A percentile compares a stretch with the other conserved stretches of the same genome.
phyloP scores from a whole-genome alignment of 2,888 invertebrate genomes.

The Pilophorus perplexus region DNA sequence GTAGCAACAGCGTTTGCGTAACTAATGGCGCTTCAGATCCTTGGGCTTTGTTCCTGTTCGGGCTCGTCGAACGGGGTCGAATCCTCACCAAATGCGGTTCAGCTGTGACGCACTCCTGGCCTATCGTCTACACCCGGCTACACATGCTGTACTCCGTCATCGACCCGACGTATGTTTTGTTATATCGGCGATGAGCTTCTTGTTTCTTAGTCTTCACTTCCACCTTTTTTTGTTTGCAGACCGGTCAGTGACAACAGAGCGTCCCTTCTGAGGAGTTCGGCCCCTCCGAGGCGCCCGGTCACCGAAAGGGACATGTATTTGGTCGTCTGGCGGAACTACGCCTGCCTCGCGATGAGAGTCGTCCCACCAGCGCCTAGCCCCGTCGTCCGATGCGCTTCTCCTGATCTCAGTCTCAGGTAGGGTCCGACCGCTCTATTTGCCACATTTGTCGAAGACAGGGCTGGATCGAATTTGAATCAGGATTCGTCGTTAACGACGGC shows the following conservation, averaged over 20 bases:
- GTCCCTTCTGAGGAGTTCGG: constrained; percentile 83
- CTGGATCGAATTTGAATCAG: background rate
- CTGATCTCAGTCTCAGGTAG: constrained; percentile 86
- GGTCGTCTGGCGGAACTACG: constrained; percentile 97
- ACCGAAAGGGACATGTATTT: constrained; percentile 93
- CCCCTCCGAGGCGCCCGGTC: constrained; percentile 83
- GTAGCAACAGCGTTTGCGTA: constrained; percentile 51
- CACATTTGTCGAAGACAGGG: constrained; percentile 2
- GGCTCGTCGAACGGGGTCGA: constrained; percentile 79
- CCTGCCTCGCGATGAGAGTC: constrained; percentile 92
- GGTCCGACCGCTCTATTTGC: constrained; percentile 39
- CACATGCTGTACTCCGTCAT: constrained; percentile 89
- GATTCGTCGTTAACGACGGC: no score
- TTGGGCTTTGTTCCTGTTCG: constrained; percentile 87
- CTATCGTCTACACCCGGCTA: constrained; percentile 85
- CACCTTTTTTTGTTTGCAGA: constrained; percentile 55
- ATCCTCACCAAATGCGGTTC: constrained; percentile 80
- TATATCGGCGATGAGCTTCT: background rate
- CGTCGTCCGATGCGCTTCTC: constrained; percentile 86
- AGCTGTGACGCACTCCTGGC: constrained; percentile 91
- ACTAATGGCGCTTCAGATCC: constrained; percentile 67
- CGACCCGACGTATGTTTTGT: constrained; percentile 78
- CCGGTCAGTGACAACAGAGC: constrained; percentile 96
- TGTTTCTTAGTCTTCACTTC: background rate
- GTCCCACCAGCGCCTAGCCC: constrained; percentile 89